Evolutionary conservation across 1,140 invertebrate genomes (phyloP).

Genomic region (Nephotettix cincticeps): DNA sequence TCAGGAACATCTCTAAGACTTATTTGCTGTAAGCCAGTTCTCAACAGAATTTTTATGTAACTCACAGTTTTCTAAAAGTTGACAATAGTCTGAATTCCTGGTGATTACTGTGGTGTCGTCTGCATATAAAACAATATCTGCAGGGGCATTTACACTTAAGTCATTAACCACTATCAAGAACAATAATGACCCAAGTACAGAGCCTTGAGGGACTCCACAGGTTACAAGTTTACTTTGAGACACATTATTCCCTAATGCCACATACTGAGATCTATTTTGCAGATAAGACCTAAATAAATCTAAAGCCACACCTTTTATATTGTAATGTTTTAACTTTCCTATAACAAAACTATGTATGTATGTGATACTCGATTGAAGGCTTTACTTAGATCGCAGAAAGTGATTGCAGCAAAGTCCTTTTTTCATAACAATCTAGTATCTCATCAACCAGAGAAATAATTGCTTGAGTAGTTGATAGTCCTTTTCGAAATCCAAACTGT

Average conservation of each 20-base stretch:
- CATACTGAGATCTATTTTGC: not conserved
- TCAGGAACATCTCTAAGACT: not conserved
- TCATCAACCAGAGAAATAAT: not conserved
- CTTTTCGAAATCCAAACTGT: slow-evolving; percentile 16
- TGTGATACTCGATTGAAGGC: no score
- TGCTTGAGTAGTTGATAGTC: slow-evolving; percentile 6
- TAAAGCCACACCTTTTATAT: not conserved
- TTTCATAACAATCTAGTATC: not conserved
- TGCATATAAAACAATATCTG: slow-evolving; percentile 11
- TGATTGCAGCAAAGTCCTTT: slow-evolving; percentile 8
- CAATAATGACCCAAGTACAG: not conserved
- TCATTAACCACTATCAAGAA: not conserved
- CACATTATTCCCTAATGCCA: not conserved
- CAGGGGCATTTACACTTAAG: slow-evolving; percentile 11
- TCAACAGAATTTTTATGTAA: not conserved
- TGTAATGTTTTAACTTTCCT: not conserved
- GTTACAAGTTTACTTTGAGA: not conserved
- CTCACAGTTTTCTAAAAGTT: slow-evolving; percentile 10
- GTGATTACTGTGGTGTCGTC: slow-evolving; percentile 16
- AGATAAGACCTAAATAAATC: not conserved
- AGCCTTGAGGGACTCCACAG: slow-evolving; percentile 18
- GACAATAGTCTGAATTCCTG: slow-evolving; percentile 6
- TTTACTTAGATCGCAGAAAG: not conserved
- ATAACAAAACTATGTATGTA: not conserved
- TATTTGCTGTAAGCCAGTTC: not conserved